Evolutionary conservation across 2,888 invertebrate genomes (phyloP).

Genomic region (Lacanobia wlatinum): DNA sequence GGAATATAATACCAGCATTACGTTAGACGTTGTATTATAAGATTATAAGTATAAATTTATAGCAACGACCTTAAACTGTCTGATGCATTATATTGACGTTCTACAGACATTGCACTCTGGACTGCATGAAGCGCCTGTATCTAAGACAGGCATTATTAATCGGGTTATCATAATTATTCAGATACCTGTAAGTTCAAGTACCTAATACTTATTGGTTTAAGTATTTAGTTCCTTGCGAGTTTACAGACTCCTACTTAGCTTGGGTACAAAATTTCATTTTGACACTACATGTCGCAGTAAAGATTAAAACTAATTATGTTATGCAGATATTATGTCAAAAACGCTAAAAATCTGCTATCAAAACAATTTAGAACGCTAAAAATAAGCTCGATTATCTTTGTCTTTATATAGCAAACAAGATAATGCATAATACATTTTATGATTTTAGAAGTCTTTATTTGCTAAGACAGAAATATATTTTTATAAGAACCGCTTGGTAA

Average conservation of each 20-base stretch:
- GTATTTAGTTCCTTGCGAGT: background rate
- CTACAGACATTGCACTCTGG: slow-evolving; percentile 30
- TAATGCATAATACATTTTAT: slow-evolving; percentile 31
- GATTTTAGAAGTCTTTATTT: slow-evolving; percentile 18
- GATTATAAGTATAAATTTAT: too few relatives aligned
- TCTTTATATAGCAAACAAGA: slow-evolving; percentile 32
- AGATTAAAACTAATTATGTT: background rate
- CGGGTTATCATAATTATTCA: background rate
- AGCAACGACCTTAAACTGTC: slow-evolving; percentile 18
- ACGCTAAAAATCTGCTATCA: slow-evolving; percentile 10
- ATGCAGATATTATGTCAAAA: slow-evolving; percentile 22
- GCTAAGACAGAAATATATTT: slow-evolving; percentile 2
- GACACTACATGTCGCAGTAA: background rate
- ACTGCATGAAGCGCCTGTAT: background rate
- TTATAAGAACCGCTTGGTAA: slow-evolving; percentile 7
- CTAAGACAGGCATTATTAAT: background rate
- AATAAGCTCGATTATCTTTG: slow-evolving; percentile 36
- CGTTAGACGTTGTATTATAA: too few relatives aligned
- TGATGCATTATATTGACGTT: slow-evolving; percentile 25
- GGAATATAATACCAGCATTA: too few relatives aligned
- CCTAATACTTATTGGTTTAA: background rate
- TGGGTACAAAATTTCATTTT: background rate
- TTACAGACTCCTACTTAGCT: background rate
- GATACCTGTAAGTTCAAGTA: background rate
- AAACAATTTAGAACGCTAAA: slow-evolving; percentile 15